phyloP scores from a whole-genome alignment of 1,140 invertebrate genomes.

The Galleria mellonella region DNA sequence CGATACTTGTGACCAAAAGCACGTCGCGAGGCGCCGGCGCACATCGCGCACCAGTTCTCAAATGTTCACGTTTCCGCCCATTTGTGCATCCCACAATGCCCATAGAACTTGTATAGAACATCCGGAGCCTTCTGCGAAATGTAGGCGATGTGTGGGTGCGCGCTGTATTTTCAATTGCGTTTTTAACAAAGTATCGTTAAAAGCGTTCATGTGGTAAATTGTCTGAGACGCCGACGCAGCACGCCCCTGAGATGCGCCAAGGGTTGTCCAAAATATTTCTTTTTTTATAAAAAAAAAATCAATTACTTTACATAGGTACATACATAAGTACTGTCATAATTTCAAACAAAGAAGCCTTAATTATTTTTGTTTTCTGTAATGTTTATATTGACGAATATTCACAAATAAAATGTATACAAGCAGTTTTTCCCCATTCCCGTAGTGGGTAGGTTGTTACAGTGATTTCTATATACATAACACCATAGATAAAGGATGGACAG shows the following conservation, averaged over 20 bases:
- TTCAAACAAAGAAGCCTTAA: no score
- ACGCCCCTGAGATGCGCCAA: neutral
- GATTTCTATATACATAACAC: no score
- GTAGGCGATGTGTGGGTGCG: constrained; percentile 56
- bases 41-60: constrained; percentile 24
- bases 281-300: no score
- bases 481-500: no score
- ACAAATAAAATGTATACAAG: no score
- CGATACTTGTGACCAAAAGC: constrained; percentile 9
- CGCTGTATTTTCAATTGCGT: constrained; percentile 29
- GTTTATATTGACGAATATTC: no score
- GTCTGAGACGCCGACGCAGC: constrained; percentile 3
- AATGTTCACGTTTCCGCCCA: constrained; percentile 48
- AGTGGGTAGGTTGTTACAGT: no score
- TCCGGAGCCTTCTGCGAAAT: constrained; percentile 48
- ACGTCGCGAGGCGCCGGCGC: constrained; percentile 41
- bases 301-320: no score
- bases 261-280: no score
- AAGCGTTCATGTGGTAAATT: constrained; percentile 8
- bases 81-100: constrained; percentile 55
- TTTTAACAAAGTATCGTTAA: constrained; percentile 52
- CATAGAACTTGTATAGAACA: constrained; percentile 29
- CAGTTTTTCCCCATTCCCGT: no score
- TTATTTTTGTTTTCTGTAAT: no score
- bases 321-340: no score